Percentiles rank a stretch among this genome's conserved stretches.
Conservation (phyloP, 2,797 vertebrate species). For the Cetoscarus ocellatus region DNA sequence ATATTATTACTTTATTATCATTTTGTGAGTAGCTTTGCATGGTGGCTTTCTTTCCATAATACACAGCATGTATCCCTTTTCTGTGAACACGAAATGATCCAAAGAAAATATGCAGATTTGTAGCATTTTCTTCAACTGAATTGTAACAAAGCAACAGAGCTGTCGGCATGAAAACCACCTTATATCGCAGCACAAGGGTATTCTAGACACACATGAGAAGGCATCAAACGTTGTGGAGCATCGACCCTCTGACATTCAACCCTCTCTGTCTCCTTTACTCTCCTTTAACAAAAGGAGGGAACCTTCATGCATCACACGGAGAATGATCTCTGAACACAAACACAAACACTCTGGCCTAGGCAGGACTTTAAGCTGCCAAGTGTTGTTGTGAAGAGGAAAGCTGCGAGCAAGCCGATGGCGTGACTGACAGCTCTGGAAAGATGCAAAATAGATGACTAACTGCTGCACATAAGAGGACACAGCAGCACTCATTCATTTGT, state of each 20-base stretch:
- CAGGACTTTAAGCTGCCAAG: conserved; percentile 54
- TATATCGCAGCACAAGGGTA: neutral
- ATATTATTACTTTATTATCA: too few relatives aligned
- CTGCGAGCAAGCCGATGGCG: conserved; percentile 44
- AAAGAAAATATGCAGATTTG: too few relatives aligned
- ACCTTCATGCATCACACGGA: conserved; percentile 38
- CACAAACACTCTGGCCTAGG: conserved; percentile 41
- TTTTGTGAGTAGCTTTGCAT: too few relatives aligned
- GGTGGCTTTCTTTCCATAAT: too few relatives aligned
- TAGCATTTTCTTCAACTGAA: too few relatives aligned
- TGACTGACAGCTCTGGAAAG: conserved; percentile 55
- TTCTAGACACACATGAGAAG: conserved; percentile 1
- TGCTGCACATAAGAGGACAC: conserved; percentile 18
- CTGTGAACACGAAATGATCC: neutral
- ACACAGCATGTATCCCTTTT: too few relatives aligned
- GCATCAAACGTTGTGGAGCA: neutral
- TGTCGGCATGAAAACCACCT: too few relatives aligned
- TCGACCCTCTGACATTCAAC: conserved; percentile 2
- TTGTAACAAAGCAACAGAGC: too few relatives aligned
- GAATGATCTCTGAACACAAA: conserved; percentile 41
- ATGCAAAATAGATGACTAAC: conserved; percentile 51
- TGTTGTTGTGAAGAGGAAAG: conserved; percentile 55
- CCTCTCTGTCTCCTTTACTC: conserved; percentile 1
- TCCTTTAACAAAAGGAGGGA: conserved; percentile 21
- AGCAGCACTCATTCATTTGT: conserved; percentile 26